Conservation (phyloP, 2,113 vertebrate species). For the Amblyornis subalaris region DNA sequence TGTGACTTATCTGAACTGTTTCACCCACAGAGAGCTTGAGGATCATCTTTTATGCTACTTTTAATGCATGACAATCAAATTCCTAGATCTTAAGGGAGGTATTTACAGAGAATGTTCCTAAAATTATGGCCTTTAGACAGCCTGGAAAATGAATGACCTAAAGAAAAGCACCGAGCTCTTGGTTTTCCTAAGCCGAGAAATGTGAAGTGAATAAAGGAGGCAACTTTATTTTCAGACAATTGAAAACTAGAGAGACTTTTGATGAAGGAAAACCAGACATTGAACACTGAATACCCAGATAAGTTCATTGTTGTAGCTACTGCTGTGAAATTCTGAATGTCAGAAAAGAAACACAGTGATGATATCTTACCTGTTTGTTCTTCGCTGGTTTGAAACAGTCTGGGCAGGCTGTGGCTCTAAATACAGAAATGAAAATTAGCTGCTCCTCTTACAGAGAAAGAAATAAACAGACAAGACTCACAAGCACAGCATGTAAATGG, state of each 20-base stretch:
- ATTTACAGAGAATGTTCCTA: neutral
- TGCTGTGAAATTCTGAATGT: neutral
- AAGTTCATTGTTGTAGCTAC: neutral
- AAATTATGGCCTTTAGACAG: neutral
- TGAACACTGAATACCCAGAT: neutral
- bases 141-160: neutral
- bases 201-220: neutral
- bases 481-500: neutral
- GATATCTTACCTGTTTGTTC: slow-evolving; percentile 87
- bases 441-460: neutral
- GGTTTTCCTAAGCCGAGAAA: neutral
- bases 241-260: neutral
- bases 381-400: slow-evolving; percentile 92
- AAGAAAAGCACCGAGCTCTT: neutral
- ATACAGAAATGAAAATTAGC: slow-evolving; percentile 51
- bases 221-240: neutral
- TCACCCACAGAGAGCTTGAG: slow-evolving; percentile 10
- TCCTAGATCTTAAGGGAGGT: neutral
- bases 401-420: slow-evolving; percentile 80
- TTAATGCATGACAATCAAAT: neutral
- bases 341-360: neutral
- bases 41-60: neutral
- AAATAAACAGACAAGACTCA: neutral
- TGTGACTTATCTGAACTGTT: slow-evolving; percentile 2
- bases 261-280: neutral